phyloP scores from a whole-genome alignment of 2,888 invertebrate genomes.

The Heliconius ismenius region DNA sequence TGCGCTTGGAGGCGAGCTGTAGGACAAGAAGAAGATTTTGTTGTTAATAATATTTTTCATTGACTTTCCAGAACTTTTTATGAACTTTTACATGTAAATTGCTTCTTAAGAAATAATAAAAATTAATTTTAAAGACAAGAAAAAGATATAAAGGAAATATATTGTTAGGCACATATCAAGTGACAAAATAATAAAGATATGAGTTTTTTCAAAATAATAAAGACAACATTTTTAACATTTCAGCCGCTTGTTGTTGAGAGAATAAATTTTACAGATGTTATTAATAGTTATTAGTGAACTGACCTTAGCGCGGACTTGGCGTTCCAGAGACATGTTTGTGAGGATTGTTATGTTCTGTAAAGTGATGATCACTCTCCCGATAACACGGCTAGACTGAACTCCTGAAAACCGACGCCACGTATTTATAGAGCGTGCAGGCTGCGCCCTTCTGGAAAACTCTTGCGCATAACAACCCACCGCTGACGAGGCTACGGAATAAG shows the following conservation, averaged over 20 bases:
- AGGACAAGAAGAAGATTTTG: slow-evolving; percentile 19
- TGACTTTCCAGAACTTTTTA: background rate
- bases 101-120: background rate
- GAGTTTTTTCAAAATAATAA: background rate
- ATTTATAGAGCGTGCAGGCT: slow-evolving; percentile 75
- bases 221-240: background rate
- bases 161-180: background rate
- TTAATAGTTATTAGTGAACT: slow-evolving; percentile 55
- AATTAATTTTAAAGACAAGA: background rate
- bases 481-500: slow-evolving; percentile 67
- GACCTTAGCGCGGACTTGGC: slow-evolving; percentile 95
- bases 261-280: slow-evolving; percentile 35
- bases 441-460: slow-evolving; percentile 78
- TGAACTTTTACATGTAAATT: background rate
- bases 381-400: slow-evolving; percentile 78
- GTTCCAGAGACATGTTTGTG: slow-evolving; percentile 92
- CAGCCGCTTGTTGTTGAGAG: background rate
- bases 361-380: slow-evolving; percentile 62
- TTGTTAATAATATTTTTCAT: background rate
- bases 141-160: background rate
- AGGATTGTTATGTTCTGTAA: slow-evolving; percentile 55
- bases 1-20: slow-evolving; percentile 92
- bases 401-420: slow-evolving; percentile 69
- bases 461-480: slow-evolving; percentile 58
- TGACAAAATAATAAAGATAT: background rate